Conservation (phyloP, 2,888 invertebrate genomes). For the Ophioninae sp. region DNA sequence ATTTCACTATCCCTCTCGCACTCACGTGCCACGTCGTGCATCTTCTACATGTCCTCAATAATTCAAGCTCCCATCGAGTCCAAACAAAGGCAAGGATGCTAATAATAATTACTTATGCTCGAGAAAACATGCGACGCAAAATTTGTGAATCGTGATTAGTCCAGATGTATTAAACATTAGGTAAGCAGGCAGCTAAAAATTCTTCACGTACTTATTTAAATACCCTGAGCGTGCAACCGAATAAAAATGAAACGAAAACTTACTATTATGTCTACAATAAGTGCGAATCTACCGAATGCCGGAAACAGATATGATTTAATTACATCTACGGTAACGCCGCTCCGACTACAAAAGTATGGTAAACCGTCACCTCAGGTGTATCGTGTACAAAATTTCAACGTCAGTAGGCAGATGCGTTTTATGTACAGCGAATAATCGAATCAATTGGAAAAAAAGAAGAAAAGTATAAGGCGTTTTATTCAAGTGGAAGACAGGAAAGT, state of each 20-base stretch:
- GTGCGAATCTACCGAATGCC: slow-evolving; percentile 33
- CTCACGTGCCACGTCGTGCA: too few species aligned
- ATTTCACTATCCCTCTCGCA: too few species aligned
- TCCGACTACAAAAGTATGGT: neutral
- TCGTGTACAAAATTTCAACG: neutral
- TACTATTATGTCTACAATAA: slow-evolving; percentile 32
- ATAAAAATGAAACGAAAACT: slow-evolving; percentile 43
- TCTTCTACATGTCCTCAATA: neutral
- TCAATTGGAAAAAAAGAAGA: neutral
- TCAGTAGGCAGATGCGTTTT: neutral
- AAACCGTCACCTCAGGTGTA: slow-evolving; percentile 18
- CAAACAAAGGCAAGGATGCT: slow-evolving; percentile 17
- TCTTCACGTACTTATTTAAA: slow-evolving; percentile 19
- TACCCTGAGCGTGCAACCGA: slow-evolving; percentile 13
- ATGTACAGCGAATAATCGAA: neutral
- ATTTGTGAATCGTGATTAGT: slow-evolving; percentile 59
- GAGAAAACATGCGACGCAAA: slow-evolving; percentile 65
- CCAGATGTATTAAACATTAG: slow-evolving; percentile 45
- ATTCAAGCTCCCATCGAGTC: slow-evolving; percentile 12
- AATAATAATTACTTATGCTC: slow-evolving; percentile 31
- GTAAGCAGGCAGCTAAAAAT: slow-evolving; percentile 16
- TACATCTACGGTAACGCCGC: neutral
- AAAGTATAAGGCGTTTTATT: neutral
- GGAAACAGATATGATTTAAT: slow-evolving; percentile 1
- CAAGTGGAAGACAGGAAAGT: neutral